Evolutionary conservation across 2,113 vertebrate species (phyloP), one percentile per base, ranked within the genome.

Genomic region (Hiodon alosoides): DNA sequence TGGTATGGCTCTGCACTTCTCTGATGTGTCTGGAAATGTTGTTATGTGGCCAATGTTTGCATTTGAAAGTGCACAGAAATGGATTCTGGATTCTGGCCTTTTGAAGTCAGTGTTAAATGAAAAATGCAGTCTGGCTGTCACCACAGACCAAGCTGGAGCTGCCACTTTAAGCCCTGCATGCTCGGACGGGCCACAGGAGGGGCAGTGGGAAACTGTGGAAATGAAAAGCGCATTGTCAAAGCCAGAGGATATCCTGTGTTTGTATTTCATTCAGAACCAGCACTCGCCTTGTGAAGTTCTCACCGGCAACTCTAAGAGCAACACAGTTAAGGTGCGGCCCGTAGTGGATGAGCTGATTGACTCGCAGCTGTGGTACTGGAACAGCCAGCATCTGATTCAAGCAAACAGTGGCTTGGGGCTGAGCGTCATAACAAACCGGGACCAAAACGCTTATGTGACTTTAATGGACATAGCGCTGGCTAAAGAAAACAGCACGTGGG

Each of bases 351-450:
- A 74, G 9, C 17, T 74, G 17, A 31, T 74, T 7, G 64, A 74
- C 51, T 67, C 64, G 7, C 73, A 75, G 51, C 51, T 75, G 62
- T 75, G 73, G 73, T 75, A 75, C 73, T 75, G 73, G 73, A 57
- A 75, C 55, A 52, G 73, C 11, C 10, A 11, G 6, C 73, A 31
- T 13, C 64, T 75, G 5, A 47, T 75, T 14, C 62, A 75, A 8
- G 48, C 62, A 53, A 55, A 55, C 6, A 75, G 11, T 4, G 62
- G 64, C n/a, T 16, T 75, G 64, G 48, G 52, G 7, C 11, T 75
- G 52, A 52, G 51, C 16, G 46, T 66, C 4, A 14, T 65, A 10
- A 16, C 3, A 10, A 51, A 65, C 61, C 3, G 0, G 7, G 14
- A 16, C 16, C 73, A 69, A 16, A 52, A 69, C 52, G 14, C 6